Conservation (phyloP, 2,113 vertebrate species). For the Sigmodon hispidus region DNA sequence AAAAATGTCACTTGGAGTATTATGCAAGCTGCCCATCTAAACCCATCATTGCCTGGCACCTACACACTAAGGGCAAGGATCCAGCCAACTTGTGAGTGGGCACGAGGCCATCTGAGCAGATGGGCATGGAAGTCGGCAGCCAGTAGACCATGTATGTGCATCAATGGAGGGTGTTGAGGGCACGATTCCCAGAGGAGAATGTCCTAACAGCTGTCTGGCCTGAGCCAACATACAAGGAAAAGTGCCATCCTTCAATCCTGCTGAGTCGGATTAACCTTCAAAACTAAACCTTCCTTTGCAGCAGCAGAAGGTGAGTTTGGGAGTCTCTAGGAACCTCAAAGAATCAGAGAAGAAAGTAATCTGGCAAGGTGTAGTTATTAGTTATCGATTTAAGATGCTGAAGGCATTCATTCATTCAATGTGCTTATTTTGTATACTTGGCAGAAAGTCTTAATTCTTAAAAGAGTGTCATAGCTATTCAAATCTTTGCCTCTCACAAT, state of each 20-base stretch:
- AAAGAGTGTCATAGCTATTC: constrained; percentile 77
- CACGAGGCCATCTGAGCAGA: constrained; percentile 90
- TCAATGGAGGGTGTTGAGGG: constrained; percentile 91
- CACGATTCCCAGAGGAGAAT: constrained; percentile 90
- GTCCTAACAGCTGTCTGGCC: constrained; percentile 92
- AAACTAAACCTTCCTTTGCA: constrained; percentile 86
- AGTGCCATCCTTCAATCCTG: constrained; percentile 90
- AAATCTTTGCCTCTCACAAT: constrained; percentile 49
- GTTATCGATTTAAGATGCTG: constrained; percentile 48
- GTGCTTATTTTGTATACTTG: constrained; percentile 62
- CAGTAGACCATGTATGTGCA: constrained; percentile 92
- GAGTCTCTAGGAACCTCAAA: constrained; percentile 79
- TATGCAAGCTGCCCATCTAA: constrained; percentile 91
- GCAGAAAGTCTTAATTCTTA: constrained; percentile 75
- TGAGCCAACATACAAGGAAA: constrained; percentile 89
- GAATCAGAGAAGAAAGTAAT: constrained; percentile 75
- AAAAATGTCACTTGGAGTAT: constrained; percentile 87
- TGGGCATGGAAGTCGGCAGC: constrained; percentile 91
- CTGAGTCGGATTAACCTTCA: constrained; percentile 92
- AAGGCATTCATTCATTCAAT: constrained; percentile 76
- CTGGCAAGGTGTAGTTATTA: constrained; percentile 52
- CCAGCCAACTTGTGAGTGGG: constrained; percentile 91
- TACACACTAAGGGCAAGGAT: constrained; percentile 90
- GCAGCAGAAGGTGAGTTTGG: constrained; percentile 88
- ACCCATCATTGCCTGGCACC: constrained; percentile 90